Evolutionary conservation across 2,888 invertebrate species (phyloP).

Genomic region (Mycalesis mineus): DNA sequence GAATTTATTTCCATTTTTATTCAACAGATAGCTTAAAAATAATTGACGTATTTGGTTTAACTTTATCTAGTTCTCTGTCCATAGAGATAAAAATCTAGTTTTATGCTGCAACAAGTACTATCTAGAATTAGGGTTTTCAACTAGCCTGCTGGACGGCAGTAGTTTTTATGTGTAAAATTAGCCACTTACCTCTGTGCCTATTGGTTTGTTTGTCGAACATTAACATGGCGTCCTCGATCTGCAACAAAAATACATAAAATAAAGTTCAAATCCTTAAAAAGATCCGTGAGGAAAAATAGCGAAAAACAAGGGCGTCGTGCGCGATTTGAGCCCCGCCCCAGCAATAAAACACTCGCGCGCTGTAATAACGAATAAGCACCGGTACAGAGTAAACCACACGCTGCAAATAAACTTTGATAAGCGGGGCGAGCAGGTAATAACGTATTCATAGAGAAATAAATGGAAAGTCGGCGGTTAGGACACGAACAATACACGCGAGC

Average conservation of each 20-base stretch:
- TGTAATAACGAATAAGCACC: slow-evolving; percentile 79
- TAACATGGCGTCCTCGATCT: slow-evolving; percentile 99
- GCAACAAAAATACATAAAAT: slow-evolving; percentile 80
- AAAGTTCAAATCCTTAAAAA: slow-evolving; percentile 59
- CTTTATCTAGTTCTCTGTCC: too few relatives aligned
- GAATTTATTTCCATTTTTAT: neutral
- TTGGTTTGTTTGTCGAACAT: slow-evolving; percentile 99
- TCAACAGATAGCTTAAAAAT: neutral
- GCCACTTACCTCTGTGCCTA: slow-evolving; percentile 96
- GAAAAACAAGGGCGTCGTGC: slow-evolving; percentile 68
- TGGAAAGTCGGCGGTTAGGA: slow-evolving; percentile 78
- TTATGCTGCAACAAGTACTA: too few relatives aligned
- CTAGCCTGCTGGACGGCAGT: too few relatives aligned
- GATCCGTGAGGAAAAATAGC: slow-evolving; percentile 56
- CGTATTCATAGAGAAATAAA: slow-evolving; percentile 80
- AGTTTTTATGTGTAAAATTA: neutral
- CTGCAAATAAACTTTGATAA: slow-evolving; percentile 79
- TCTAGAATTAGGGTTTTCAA: too few relatives aligned
- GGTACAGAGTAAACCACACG: slow-evolving; percentile 77
- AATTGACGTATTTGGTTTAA: neutral
- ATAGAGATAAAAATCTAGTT: too few relatives aligned
- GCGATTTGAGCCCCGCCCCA: slow-evolving; percentile 71
- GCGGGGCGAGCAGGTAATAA: slow-evolving; percentile 78
- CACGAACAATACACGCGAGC: slow-evolving; percentile 69
- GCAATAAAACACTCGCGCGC: slow-evolving; percentile 76